Base-by-base conservation (phyloP, 2,888 invertebrate species). In the Diarsia brunnea region DNA sequence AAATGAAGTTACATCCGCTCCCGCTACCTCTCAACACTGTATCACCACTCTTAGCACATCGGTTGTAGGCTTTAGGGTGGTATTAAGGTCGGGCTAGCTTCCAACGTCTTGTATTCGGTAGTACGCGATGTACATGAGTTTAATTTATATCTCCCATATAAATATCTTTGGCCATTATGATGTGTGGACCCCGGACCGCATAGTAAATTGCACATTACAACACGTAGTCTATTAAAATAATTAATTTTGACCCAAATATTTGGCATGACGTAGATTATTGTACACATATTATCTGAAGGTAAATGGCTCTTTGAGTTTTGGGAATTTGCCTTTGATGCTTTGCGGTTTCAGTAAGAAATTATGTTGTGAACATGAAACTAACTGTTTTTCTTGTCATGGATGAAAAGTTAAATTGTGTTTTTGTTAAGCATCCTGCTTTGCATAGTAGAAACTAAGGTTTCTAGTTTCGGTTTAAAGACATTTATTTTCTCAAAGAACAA, bases 71-170 rank as follows among this genome's bases (percentile, higher is more conserved):
- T 89, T 84, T 84, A 88, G 89, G 86, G 88, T 85, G 82, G 89
- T 91, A 94, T 94, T 94, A 94, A 91, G 93, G 91, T 91, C 92
- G 94, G 94, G 94, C 94, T 91, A 89, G 91, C 90, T 93, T 95
- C 95, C 95, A 95, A 93, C 93, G 89, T 94, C 95, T 95, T 95
- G 95, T 95, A 94, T 91, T 91, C 83, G 85, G 89, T 87, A 86
- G 89, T 87, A 86, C 82, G 75, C 87, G 84, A 84, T 82, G 78
- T 87, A 90, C 91, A 91, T 89, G 92, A 91, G 90, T 92, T 93
- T 92, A 95, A 95, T 95, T 95, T 95, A 95, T 93, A 93, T 89
- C 90, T 82, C 90, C 91, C 90, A 92, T 91, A 91, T 92, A 93
- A 93, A 92, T 92, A 90, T 91, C 90, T 91, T 88, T 85, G 91